Conservation (phyloP, 2,113 vertebrate genomes). For the Pelecanoides urinatrix region DNA sequence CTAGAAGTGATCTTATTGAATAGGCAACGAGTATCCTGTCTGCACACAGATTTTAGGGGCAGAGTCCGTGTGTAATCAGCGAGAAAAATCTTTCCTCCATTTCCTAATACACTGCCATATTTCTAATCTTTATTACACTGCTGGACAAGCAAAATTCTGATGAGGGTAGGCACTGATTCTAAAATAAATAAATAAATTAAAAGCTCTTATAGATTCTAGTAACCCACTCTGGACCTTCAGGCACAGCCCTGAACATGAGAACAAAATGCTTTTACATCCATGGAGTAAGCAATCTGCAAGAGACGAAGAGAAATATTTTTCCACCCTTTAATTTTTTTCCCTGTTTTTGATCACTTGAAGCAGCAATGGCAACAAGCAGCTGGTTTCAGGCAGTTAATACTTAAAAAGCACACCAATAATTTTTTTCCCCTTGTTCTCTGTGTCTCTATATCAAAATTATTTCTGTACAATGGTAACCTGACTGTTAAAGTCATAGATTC, state of each 20-base stretch:
- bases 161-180: not conserved
- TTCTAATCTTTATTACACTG: not conserved
- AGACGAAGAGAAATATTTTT: not conserved
- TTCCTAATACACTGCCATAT: not conserved
- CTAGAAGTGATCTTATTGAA: not conserved
- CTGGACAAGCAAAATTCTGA: not conserved
- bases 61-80: not conserved
- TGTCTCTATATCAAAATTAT: not conserved
- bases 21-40: not conserved
- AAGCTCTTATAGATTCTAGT: not conserved
- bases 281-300: not conserved
- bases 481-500: not conserved
- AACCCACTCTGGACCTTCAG: not conserved
- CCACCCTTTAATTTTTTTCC: not conserved
- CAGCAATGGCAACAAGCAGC: not conserved
- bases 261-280: not conserved
- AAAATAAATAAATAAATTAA: not conserved
- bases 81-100: not conserved
- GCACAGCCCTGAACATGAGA: not conserved
- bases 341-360: rapidly evolving
- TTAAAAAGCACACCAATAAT: not conserved
- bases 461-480: not conserved
- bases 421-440: not conserved
- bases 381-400: not conserved
- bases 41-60: not conserved